Conservation (phyloP, 2,797 vertebrate genomes). For the Artibeus lituratus region DNA sequence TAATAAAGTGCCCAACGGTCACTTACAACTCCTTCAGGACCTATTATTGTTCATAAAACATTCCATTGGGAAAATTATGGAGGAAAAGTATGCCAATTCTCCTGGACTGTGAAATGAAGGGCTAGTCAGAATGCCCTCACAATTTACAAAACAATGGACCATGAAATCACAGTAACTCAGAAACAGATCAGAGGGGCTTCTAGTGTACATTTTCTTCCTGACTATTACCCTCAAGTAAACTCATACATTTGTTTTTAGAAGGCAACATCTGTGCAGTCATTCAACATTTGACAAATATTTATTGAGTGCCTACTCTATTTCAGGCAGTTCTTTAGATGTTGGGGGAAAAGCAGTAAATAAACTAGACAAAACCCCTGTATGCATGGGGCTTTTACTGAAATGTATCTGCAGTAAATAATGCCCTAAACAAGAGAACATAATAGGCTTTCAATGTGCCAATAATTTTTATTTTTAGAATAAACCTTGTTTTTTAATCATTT, state of each 20-base stretch:
- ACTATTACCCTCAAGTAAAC: not conserved
- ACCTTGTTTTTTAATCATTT: slow-evolving; percentile 21
- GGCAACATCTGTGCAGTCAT: not conserved
- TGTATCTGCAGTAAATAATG: not conserved
- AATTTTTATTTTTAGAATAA: slow-evolving; percentile 36
- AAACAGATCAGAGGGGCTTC: not conserved
- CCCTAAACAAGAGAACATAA: not conserved
- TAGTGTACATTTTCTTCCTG: not conserved
- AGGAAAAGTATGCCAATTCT: not conserved
- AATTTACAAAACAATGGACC: slow-evolving; percentile 1
- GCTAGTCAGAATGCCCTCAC: not conserved
- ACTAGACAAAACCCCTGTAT: not conserved
- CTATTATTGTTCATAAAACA: not conserved
- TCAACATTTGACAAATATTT: slow-evolving; percentile 12
- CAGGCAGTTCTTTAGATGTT: not conserved
- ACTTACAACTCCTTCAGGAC: not conserved
- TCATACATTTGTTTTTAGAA: not conserved
- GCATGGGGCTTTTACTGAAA: not conserved
- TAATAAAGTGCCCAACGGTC: not conserved
- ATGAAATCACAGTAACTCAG: not conserved
- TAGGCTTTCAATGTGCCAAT: not conserved
- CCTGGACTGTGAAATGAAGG: not conserved
- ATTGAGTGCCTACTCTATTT: not conserved
- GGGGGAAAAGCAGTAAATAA: not conserved
- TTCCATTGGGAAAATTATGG: slow-evolving; percentile 16